Base-by-base conservation (phyloP, 2,888 invertebrate genomes). In the Eupelmus urozonus region DNA sequence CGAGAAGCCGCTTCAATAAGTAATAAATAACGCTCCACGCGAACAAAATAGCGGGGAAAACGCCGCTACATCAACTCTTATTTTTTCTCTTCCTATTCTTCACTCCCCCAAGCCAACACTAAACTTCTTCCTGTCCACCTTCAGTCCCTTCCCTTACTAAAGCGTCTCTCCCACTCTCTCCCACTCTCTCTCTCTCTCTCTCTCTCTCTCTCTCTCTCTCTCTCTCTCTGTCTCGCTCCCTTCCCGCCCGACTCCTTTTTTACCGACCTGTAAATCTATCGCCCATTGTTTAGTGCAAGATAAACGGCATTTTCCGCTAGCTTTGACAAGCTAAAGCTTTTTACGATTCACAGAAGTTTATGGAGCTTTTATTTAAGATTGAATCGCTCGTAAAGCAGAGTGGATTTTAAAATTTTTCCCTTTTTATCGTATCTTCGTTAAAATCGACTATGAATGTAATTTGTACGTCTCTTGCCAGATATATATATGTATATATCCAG, bases 1-100 rank as follows among this genome's bases (percentile, higher is more conserved):
- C n/a, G n/a, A 85, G 82, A 49, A 25, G 81, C 83, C 83, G 83
- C 84, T 85, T 86, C 87, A 83, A 85, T 86, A 85, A 87, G 85
- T 86, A 85, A 87, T 86, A 87, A 86, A 87, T 87, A 86, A 86
- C 84, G 74, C 40, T 66, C 49, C 66, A 82, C 72, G 42, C 69
- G 82, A 83, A 83, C 82, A 82, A 83, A 84, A 82, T 83, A 81
- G 81, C 65, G 53, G 20, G 53, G 45, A 16, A 45, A 76, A 80
- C 20, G 42, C 55, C 69, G 34, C 42, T 59, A 66, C 69, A 76
- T 78, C 49, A 59, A 62, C n/a, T 51, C 57, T 34, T 34, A 29
- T 60, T 34, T 59, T 57, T 34, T 76, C 75, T 42, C 55, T 70
- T 45, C 57, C 62, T 40, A 2, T 70, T 45, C 63, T 49, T 60